These are phyloP conservation scores for Muntiacus reevesi DNA, from an alignment of 2,113 vertebrate genomes.

Conservation along the genomic window DNA sequence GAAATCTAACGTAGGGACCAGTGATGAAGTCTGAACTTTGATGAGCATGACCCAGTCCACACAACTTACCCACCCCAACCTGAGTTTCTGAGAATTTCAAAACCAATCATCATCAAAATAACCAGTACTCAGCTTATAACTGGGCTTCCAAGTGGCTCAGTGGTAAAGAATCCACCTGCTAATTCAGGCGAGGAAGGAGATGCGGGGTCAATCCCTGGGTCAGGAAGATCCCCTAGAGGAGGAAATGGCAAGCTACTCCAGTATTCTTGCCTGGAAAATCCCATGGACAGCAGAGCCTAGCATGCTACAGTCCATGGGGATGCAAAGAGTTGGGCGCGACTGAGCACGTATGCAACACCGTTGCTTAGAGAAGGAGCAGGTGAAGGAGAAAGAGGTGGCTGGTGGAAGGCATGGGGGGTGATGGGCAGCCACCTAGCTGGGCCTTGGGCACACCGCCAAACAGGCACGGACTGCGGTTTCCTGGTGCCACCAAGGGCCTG, in stretches of 20 bases:
- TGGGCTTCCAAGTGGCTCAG: not conserved
- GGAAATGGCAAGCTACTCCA: not conserved
- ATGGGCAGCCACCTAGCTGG: not conserved
- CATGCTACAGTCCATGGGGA: not conserved
- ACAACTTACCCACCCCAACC: not conserved
- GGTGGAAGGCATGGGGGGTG: not conserved
- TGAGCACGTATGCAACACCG: not conserved
- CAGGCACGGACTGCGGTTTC: not conserved
- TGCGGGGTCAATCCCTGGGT: not conserved
- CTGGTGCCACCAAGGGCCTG: not conserved
- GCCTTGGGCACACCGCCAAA: not conserved
- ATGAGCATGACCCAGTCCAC: not conserved
- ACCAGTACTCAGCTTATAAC: not conserved
- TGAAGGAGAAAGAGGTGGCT: not conserved
- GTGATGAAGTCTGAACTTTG: not conserved
- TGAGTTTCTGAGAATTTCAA: not conserved
- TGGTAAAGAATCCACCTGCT: not conserved
- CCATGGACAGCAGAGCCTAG: not conserved
- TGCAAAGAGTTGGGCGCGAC: not conserved
- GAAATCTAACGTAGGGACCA: not conserved
- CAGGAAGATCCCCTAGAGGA: not conserved
- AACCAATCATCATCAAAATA: not conserved
- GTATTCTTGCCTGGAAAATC: not conserved
- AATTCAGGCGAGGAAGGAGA: not conserved
- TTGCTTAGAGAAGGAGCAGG: not conserved